Evolutionary conservation across 2,888 invertebrate species (phyloP).

Genomic region (Siphlonurus alternatus): DNA sequence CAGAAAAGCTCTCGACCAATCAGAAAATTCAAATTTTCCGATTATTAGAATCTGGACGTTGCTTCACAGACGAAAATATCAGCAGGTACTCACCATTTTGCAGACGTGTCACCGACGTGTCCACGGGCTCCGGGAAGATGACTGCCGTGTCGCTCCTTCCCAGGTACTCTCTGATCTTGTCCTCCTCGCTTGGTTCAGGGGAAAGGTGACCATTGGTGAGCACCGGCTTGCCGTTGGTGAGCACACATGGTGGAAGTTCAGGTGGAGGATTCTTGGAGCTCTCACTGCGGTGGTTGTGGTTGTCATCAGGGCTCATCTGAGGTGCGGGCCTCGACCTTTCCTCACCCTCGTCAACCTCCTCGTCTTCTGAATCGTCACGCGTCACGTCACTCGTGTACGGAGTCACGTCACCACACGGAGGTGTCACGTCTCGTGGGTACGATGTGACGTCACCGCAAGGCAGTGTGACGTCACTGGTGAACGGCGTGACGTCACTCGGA

Average conservation of each 20-base stretch:
- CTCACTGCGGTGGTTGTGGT: neutral
- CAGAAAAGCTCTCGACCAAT: too few relatives aligned
- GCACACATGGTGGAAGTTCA: neutral
- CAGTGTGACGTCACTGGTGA: too few relatives aligned
- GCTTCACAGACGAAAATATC: too few relatives aligned
- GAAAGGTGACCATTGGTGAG: neutral
- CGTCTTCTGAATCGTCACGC: neutral
- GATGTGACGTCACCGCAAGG: too few relatives aligned
- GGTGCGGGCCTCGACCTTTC: neutral
- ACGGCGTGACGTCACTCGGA: too few relatives aligned
- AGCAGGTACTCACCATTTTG: too few relatives aligned
- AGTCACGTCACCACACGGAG: too few relatives aligned
- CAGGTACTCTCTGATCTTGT: constrained; percentile 29
- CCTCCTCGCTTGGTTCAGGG: constrained; percentile 19
- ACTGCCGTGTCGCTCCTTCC: constrained; percentile 33
- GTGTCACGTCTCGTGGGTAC: too few relatives aligned
- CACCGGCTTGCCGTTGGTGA: neutral
- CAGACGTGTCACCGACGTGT: too few relatives aligned
- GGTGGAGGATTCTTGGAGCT: neutral
- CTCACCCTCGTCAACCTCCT: neutral
- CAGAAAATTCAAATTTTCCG: too few relatives aligned
- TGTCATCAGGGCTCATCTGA: neutral
- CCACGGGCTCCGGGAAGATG: constrained; percentile 32
- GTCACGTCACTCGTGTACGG: neutral
- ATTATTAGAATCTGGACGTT: too few relatives aligned